Evolutionary conservation across 2,888 invertebrate species (phyloP), one percentile per base, ranked within the genome.

Genomic region (Leptinotarsa juncta): DNA sequence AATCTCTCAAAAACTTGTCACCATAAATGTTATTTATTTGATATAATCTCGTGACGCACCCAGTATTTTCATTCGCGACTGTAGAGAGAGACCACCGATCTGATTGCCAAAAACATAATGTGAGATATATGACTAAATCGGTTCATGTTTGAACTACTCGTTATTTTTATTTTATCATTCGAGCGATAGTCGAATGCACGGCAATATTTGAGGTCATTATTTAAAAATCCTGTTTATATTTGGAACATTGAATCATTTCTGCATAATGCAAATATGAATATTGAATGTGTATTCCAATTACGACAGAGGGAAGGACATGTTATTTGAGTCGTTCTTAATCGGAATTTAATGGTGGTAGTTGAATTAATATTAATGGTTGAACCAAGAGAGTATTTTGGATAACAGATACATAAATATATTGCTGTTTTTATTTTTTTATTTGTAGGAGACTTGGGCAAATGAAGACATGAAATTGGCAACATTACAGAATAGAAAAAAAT

Each of bases 161-260:
- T 80, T 79, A 79, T 77, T 78, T 79, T 71, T 72, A 71, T 72
- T 60, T 71, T 69, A 70, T 80, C 72, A 74, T 80, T 79, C 78
- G 77, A 70, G 79, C 78, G 81, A 81, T 82, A 82, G 81, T 80
- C 79, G 80, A 79, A 79, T 77, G 81, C 81, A 81, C 79, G 75
- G 76, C 76, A 77, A 74, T 81, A 80, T 80, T 81, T 80, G 79
- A 83, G 82, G 83, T 83, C 82, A 80, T 74, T 48, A 53, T 51
- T 65, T 51, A 72, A 75, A 80, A 81, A 82, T 82, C 81, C 80
- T 79, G 83, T 79, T 81, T 81, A 79, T 77, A 81, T 82, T 80
- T 78, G 78, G 79, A 73, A 67, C 75, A 73, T 75, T 75, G 73
- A 75, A 75, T 73, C 68, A 75, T 75, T 69, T 57, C 42, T 69